Base-by-base conservation (phyloP, 2,113 vertebrate genomes). In the Heterochromis multidens region DNA sequence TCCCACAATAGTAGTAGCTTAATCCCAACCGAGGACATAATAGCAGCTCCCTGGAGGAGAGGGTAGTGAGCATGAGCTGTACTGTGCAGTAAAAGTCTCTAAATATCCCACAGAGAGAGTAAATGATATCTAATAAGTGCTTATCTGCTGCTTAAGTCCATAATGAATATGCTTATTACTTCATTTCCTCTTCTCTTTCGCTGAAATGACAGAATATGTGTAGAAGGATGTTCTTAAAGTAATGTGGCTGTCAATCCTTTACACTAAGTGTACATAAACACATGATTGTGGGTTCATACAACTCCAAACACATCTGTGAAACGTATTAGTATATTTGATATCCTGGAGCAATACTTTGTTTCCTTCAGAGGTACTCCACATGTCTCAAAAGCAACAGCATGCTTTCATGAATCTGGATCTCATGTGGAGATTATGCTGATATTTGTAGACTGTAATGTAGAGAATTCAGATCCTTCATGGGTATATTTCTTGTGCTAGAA, bases 151-250 rank as follows among this genome's bases (percentile, higher is more conserved):
- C 63, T 72, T 88, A 84, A 91, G 63, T 57, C 79, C 23, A 60
- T 81, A 88, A 90, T 88, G 58, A 82, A 85, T 59, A 62, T 65
- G 74, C 74, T 89, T 87, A 88, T 92, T 91, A 88, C 78, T 60
- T 87, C 67, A 89, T 93, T 92, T 92, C 85, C 89, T 86, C 3
- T 2, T 87, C 7, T 78, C 49, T 84, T 35, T 82, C 77, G 78
- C n/a, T 83, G 43, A 83, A 86, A 88, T 56, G 57, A 77, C 49
- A 83, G 79, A 80, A 52, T 70, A 78, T 79, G 56, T 79, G 35
- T 46, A 33, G 52, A 40, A 82, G 74, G 81, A 54, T 72, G 43
- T 72, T 72, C 17, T 52, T 72, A 29, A 52, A 21, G 25, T 27
- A 19, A 16, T 62, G 62, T 76, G 58, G 82, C 62, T 2, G 27